Percentiles rank a stretch among this genome's conserved stretches.
Conservation (phyloP, 2,888 invertebrate species). For the Argynnis bischoffii region DNA sequence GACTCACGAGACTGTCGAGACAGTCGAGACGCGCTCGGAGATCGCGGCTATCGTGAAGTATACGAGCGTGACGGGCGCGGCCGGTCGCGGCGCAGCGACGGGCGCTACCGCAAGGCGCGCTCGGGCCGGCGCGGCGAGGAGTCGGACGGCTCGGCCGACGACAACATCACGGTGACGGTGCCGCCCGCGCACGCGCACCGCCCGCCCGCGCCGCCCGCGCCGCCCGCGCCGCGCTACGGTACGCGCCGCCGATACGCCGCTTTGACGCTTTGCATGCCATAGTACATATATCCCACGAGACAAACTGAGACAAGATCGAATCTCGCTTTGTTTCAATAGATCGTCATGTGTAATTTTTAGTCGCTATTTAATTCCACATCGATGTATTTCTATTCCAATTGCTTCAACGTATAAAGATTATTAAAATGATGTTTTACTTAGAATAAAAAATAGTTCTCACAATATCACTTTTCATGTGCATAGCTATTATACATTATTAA, state of each 20-base stretch:
- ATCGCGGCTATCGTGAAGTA: not conserved
- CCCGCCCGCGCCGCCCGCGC: conserved; percentile 36
- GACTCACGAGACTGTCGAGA: not conserved
- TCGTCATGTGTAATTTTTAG: not conserved
- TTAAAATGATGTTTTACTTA: too few species aligned
- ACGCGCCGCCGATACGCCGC: conserved; percentile 40
- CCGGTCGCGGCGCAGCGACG: not conserved
- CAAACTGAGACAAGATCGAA: not conserved
- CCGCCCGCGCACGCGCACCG: conserved; percentile 61
- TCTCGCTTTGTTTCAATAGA: not conserved
- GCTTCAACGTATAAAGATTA: too few species aligned
- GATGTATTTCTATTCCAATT: too few species aligned
- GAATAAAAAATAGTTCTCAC: too few species aligned
- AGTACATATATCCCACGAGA: conserved; percentile 6
- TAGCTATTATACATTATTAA: too few species aligned
- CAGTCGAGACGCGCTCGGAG: not conserved
- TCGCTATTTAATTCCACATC: too few species aligned
- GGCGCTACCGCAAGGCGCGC: conserved; percentile 6
- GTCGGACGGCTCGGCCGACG: conserved; percentile 81
- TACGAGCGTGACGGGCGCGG: conserved; percentile 35
- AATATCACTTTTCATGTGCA: too few species aligned
- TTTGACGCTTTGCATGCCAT: conserved; percentile 35
- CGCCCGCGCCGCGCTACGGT: conserved; percentile 53
- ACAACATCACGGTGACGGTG: conserved; percentile 83
- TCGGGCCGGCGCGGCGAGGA: conserved; percentile 55